phyloP scores from a whole-genome alignment of 2,797 vertebrate species.

The Diglossa cyanea region DNA sequence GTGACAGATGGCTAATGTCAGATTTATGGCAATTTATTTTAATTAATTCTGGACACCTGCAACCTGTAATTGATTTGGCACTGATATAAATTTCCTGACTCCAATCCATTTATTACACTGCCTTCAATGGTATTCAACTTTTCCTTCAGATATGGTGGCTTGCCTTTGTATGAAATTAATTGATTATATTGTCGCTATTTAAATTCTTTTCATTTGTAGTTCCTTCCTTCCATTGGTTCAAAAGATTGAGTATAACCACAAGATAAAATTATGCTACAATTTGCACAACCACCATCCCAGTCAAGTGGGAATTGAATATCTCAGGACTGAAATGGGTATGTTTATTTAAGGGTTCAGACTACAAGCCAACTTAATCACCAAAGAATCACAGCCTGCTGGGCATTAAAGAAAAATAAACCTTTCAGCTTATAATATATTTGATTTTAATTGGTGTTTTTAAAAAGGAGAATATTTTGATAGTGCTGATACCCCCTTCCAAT shows the following conservation, averaged over 20 bases:
- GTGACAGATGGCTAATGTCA: neutral
- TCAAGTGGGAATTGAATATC: neutral
- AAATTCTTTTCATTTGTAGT: neutral
- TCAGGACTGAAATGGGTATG: neutral
- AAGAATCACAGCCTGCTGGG: neutral
- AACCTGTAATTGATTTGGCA: constrained; percentile 62
- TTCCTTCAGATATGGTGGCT: neutral
- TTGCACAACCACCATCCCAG: neutral
- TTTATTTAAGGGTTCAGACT: neutral
- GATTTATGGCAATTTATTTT: constrained; percentile 45
- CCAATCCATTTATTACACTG: neutral
- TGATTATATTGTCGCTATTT: neutral
- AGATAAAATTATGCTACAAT: neutral
- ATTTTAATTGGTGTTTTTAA: neutral
- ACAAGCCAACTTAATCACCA: neutral
- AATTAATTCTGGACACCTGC: constrained; percentile 60
- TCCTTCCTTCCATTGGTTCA: neutral
- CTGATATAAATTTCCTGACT: constrained; percentile 11
- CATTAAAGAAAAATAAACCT: neutral
- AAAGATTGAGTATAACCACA: neutral
- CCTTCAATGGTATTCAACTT: neutral
- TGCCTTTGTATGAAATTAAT: neutral
- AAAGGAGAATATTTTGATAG: neutral
- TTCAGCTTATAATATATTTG: neutral
- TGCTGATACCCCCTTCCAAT: neutral